A percentile compares a stretch with the other conserved stretches of the same genome.
Conservation (phyloP, 2,113 vertebrate species). For the Gopherus flavomarginatus region DNA sequence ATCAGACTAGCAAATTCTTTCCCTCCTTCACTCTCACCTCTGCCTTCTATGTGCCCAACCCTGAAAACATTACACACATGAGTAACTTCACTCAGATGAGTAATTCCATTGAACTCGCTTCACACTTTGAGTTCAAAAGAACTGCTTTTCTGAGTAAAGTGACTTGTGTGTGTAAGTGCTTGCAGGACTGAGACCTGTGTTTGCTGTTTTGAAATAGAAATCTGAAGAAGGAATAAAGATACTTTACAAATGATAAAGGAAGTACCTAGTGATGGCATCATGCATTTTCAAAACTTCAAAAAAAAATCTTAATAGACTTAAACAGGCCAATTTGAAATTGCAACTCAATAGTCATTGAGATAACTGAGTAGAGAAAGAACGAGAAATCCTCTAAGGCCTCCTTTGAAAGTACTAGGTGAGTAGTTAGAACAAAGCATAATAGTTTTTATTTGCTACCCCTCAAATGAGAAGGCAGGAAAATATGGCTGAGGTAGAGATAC, state of each 20-base stretch:
- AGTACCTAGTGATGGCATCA: neutral
- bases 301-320: neutral
- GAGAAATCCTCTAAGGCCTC: neutral
- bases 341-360: neutral
- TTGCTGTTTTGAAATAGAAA: neutral
- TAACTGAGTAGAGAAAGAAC: neutral
- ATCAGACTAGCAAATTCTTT: neutral
- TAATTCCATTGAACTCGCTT: neutral
- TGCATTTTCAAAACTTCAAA: neutral
- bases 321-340: neutral
- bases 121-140: neutral
- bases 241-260: neutral
- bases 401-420: neutral
- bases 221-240: neutral
- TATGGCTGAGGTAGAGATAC: neutral
- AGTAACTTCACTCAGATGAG: neutral
- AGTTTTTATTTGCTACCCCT: neutral
- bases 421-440: neutral
- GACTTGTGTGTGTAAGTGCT: neutral
- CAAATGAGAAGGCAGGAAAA: neutral
- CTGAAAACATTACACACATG: neutral
- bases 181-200: neutral
- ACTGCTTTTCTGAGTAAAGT: neutral
- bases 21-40: neutral
- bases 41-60: neutral